These are phyloP conservation scores for Dryas iulia DNA, from an alignment of 1,140 invertebrate species.

Conservation along the genomic window DNA sequence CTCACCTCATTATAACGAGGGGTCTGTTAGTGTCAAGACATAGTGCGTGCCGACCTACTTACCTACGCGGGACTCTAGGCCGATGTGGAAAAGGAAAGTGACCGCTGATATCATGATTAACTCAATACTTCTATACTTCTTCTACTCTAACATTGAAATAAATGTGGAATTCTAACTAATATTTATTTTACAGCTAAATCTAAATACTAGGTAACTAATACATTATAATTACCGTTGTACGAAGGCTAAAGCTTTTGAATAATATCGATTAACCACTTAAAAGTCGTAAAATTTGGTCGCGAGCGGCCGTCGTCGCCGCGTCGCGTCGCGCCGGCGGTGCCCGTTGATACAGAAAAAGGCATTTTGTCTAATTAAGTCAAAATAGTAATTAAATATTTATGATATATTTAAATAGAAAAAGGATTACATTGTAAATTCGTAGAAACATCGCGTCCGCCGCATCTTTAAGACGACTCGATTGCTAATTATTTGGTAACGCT, in stretches of 20 bases:
- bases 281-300: neutral
- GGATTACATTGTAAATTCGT: neutral
- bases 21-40: conserved; percentile 5
- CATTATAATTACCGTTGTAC: neutral
- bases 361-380: neutral
- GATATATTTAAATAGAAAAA: neutral
- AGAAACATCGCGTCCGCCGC: neutral
- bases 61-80: neutral
- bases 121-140: neutral
- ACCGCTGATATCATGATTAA: neutral
- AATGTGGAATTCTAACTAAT: no score
- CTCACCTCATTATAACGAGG: conserved; percentile 23
- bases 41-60: conserved; percentile 5
- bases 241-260: neutral
- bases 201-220: no score
- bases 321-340: neutral
- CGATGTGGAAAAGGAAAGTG: conserved; percentile 11
- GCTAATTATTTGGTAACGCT: neutral
- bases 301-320: no score
- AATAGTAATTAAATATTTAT: conserved; percentile 1
- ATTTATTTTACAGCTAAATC: neutral
- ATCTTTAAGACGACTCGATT: neutral
- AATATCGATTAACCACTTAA: neutral
- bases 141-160: neutral
- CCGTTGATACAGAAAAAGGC: neutral